Evolutionary conservation across 1,140 invertebrate genomes (phyloP), one percentile per base, ranked within the genome.

Genomic region (Triops longicaudatus): DNA sequence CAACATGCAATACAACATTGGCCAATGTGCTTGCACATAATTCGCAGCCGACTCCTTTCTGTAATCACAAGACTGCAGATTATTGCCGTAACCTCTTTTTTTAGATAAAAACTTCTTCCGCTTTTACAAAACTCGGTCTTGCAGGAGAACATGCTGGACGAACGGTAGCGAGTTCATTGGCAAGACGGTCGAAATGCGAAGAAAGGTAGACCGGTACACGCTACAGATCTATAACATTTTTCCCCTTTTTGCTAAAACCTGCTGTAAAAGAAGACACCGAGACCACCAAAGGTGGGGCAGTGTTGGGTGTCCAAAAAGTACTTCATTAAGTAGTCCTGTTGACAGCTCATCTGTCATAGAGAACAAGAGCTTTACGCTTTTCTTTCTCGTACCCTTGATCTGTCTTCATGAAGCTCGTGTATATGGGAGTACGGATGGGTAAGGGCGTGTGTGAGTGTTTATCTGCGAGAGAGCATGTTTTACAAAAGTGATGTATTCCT

Each of bases 321-420:
- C 17, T 63, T 63, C 50, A 63, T 63, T 63, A 63, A 63, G 50
- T 63, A 63, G 50, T 63, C 50, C n/a, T 63, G 50, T 63, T 63
- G 50, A 63, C 50, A 63, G 50, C 50, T 63, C 50, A 63, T 63
- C 50, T 17, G 14, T 63, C 50, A 63, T 63, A 63, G 22, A 63
- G 50, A 63, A 63, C 17, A 63, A 63, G 50, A 63, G 50, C 50
- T 44, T n/a, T n/a, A n/a, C n/a, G 50, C 50, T 63, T n/a, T 22
- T 63, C 50, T 14, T 63, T 63, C 5, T 22, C 50, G 6, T 22
- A 9, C 50, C n/a, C 22, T 63, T 63, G 50, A 63, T 63, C 50
- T 63, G 17, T 63, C 50, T 63, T 63, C n/a, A 63, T 63, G 50
- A 63, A 14, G 31, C 31, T 37, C 50, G 22, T 63, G n/a, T 63